Evolutionary conservation across 2,888 invertebrate genomes (phyloP), one percentile per base, ranked within the genome.

Genomic region (Athalia circularis): DNA sequence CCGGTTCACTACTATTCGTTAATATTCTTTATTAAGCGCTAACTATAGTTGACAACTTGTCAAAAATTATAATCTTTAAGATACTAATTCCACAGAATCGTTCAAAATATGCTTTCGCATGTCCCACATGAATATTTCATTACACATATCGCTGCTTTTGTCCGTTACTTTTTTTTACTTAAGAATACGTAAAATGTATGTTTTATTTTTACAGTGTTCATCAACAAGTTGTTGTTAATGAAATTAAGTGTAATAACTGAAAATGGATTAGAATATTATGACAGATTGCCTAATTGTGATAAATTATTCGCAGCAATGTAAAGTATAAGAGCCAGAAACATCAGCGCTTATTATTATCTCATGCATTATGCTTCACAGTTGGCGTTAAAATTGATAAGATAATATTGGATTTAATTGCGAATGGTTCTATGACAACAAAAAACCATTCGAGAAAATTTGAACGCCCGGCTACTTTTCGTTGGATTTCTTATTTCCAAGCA

Each of bases 391-490:
- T 65, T 5, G 48, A 48, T 65, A 13, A 48, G 29, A 29, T 15
- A 8, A 48, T 48, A 48, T 48, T 65, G 6, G n/a, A 65, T 48
- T 65, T 47, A 15, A 65, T 15, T 65, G 65, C 48, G 15, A 48
- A 65, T 65, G 47, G 13, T 65, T 65, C 15, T 48, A 8, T 48
- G 47, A 48, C 29, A 48, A 65, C 47, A 13, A 47, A 65, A 48
- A 48, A 59, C 15, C 45, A 64, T 64, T 45, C 29, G 2, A 64
- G 11, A 64, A 64, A 29, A 64, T 64, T 64, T n/a, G 64, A 64
- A 64, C n/a, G 64, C 64, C 43, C 47, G 64, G 45, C 11, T 43
- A 64, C 78, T 43, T 45, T 65, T 15, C 67, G 29, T 75, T 29
- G 29, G 29, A 29, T 29, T 29, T 29, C 29, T 29, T 29, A 29